Base-by-base conservation (phyloP, 2,888 invertebrate species). In the Acronicta alni region DNA sequence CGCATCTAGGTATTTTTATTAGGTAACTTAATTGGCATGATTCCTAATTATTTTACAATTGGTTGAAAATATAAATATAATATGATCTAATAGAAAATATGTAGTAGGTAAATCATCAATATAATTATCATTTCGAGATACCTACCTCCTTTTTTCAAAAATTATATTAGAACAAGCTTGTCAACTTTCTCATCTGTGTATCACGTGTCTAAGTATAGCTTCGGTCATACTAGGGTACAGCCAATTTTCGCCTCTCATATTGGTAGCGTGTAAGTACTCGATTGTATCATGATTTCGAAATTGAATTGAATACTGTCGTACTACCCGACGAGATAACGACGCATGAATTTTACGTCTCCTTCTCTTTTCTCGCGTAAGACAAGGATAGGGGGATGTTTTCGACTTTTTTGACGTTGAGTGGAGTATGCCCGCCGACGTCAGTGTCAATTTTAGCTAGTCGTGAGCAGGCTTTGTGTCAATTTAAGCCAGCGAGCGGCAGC, bases 161-260 rank as follows among this genome's bases (percentile, higher is more conserved):
- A 30, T 30, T 30, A 14, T 23, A 14, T 4, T 9, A 3, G 4
- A 53, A n/a, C n/a, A 37, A 18, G 70, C 14, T 68, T 37, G 20
- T 39, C 45, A 57, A 64, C 41, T 56, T 59, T 3, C 2, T 9
- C 2, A 38, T 3, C 83, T 18, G 67, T 89, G 70, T 82, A 72
- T 85, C 79, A 61, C 78, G 32, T 15, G 51, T 75, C 71, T 87
- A 89, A 89, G 86, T 87, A 90, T 86, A 88, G 82, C 77, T 74
- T 66, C 69, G 79, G 78, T 82, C 81, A 70, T 81, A 83, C 86
- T 89, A 87, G 83, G 86, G 78, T 80, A 81, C 83, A 82, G 81
- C 84, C 90, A 91, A 92, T 91, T 90, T 91, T 88, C 91, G 87
- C 91, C 88, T 88, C 89, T 90, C 90, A 89, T 89, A 90, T 92